Conservation (phyloP, 2,113 vertebrate genomes). For the Psittacula cyanocephala region DNA sequence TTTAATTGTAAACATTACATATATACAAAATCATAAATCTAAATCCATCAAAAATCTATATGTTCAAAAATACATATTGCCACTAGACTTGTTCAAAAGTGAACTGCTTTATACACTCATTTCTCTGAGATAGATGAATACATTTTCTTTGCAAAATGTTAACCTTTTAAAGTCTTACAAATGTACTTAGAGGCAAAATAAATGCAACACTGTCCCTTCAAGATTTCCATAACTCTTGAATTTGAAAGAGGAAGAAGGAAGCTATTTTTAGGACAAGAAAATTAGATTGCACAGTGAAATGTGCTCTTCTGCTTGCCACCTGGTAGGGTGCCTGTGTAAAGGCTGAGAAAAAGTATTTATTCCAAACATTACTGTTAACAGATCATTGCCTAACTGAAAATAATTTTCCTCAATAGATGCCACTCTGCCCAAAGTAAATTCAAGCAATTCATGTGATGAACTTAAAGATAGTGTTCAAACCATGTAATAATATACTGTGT, state of each 20-base stretch:
- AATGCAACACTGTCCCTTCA: background rate
- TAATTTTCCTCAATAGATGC: background rate
- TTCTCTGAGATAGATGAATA: background rate
- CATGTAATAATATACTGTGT: background rate
- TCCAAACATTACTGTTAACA: conserved; percentile 2
- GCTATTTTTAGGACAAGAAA: background rate
- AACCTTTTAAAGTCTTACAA: background rate
- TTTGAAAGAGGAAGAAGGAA: background rate
- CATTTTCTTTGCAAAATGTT: background rate
- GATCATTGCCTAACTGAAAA: conserved; percentile 1
- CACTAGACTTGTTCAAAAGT: background rate
- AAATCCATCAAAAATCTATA: background rate
- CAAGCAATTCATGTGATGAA: background rate
- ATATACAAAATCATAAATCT: background rate
- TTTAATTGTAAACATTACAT: background rate
- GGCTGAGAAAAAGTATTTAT: conserved; percentile 48
- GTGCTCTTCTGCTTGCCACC: background rate
- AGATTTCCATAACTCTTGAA: background rate
- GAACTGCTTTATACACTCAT: background rate
- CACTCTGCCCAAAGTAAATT: background rate
- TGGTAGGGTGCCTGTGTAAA: conserved; percentile 15
- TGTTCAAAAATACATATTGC: background rate
- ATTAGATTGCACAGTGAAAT: background rate
- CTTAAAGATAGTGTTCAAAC: background rate
- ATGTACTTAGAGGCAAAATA: background rate